A percentile compares a stretch with the other conserved stretches of the same genome.
These are phyloP conservation scores for Solenodon paradoxus DNA, from an alignment of 2,113 vertebrate genomes.

Conservation along the genomic window DNA sequence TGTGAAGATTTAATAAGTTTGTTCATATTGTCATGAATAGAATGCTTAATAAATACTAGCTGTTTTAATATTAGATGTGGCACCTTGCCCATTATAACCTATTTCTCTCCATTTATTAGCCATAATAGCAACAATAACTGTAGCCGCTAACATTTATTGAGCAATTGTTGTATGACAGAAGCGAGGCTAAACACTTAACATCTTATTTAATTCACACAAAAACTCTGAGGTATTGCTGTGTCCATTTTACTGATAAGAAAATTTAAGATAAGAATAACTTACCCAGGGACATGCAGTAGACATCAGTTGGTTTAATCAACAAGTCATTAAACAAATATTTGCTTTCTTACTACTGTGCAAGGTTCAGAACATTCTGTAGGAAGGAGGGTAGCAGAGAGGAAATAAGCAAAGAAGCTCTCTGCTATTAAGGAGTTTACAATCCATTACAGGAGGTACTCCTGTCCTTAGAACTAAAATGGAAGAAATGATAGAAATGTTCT, in stretches of 20 bases:
- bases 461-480: not conserved
- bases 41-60: not conserved
- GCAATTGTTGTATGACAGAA: not conserved
- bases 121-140: not conserved
- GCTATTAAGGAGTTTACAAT: not conserved
- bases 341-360: not conserved
- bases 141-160: not conserved
- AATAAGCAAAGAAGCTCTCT: not conserved
- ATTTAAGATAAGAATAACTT: slow-evolving; percentile 5
- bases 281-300: not conserved
- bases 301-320: not conserved
- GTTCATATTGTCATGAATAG: not conserved
- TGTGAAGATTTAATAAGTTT: not conserved
- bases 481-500: not conserved
- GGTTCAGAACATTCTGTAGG: not conserved
- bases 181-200: not conserved
- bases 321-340: slow-evolving; percentile 28
- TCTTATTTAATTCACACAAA: not conserved
- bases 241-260: not conserved
- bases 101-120: not conserved
- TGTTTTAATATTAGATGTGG: not conserved
- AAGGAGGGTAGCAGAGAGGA: not conserved
- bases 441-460: not conserved
- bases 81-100: not conserved
- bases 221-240: not conserved